A percentile compares a stretch with the other conserved stretches of the same genome.
These are phyloP conservation scores for Dromaius novaehollandiae DNA, from an alignment of 2,113 vertebrate species.

Conservation along the genomic window DNA sequence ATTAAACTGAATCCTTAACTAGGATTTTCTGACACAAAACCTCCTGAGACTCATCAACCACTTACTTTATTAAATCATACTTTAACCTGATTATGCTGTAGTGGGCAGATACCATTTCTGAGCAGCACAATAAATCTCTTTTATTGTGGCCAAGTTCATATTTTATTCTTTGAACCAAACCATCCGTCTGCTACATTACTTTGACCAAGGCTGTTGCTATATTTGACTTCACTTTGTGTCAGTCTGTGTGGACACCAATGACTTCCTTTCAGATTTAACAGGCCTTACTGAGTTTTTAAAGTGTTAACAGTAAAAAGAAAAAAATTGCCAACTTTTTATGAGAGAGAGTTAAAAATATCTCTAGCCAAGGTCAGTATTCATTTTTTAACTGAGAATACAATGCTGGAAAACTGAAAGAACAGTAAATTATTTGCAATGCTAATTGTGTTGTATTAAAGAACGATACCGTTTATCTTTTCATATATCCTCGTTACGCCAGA, in stretches of 20 bases:
- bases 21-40: background rate
- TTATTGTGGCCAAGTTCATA: background rate
- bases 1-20: constrained; percentile 14
- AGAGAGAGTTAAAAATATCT: background rate
- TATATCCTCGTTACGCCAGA: background rate
- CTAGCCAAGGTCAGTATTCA: background rate
- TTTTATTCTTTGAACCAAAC: constrained; percentile 21
- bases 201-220: background rate
- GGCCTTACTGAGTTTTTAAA: background rate
- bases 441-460: background rate
- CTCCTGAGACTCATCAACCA: background rate
- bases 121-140: background rate
- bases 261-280: background rate
- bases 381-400: background rate
- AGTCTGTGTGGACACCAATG: background rate
- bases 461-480: background rate
- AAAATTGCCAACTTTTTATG: background rate
- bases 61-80: background rate
- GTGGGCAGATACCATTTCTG: background rate
- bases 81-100: background rate
- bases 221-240: background rate
- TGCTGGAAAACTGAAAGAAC: background rate
- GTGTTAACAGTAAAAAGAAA: background rate
- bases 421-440: background rate
- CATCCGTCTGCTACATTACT: background rate